These are phyloP conservation scores for Aporophyla lueneburgensis DNA, from an alignment of 2,888 invertebrate species.

Conservation along the genomic window DNA sequence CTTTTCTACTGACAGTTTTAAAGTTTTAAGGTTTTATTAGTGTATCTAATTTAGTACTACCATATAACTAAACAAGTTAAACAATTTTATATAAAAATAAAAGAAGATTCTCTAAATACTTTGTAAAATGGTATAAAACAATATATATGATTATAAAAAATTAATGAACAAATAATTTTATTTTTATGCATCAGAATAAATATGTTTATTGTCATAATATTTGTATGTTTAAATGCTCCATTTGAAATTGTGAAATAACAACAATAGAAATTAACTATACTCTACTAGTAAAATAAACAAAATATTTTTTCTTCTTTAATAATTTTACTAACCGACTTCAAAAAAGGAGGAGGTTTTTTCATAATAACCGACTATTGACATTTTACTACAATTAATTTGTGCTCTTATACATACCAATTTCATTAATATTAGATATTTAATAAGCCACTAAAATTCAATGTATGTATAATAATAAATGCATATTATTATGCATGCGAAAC, in stretches of 20 bases:
- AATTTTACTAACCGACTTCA: too few species aligned
- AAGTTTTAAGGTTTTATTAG: neutral
- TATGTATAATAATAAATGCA: too few species aligned
- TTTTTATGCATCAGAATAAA: neutral
- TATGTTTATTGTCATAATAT: neutral
- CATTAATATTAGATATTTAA: neutral
- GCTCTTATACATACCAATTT: neutral
- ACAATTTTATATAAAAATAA: too few species aligned
- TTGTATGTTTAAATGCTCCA: neutral
- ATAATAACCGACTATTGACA: neutral
- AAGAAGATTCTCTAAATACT: neutral
- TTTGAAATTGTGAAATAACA: neutral
- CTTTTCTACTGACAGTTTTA: too few species aligned
- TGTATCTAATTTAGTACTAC: too few species aligned
- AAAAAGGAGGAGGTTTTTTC: too few species aligned
- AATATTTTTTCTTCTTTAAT: too few species aligned
- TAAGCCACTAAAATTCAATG: too few species aligned
- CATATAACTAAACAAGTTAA: too few species aligned
- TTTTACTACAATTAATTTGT: neutral
- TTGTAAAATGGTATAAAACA: neutral
- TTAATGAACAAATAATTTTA: neutral
- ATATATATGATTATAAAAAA: neutral
- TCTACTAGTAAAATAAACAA: too few species aligned
- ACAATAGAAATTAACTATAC: neutral
- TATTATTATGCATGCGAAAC: too few species aligned